A percentile compares a stretch with the other conserved stretches of the same genome.
Evolutionary conservation across 2,797 vertebrate species (phyloP).

Genomic region (Jordanella pulchra): DNA sequence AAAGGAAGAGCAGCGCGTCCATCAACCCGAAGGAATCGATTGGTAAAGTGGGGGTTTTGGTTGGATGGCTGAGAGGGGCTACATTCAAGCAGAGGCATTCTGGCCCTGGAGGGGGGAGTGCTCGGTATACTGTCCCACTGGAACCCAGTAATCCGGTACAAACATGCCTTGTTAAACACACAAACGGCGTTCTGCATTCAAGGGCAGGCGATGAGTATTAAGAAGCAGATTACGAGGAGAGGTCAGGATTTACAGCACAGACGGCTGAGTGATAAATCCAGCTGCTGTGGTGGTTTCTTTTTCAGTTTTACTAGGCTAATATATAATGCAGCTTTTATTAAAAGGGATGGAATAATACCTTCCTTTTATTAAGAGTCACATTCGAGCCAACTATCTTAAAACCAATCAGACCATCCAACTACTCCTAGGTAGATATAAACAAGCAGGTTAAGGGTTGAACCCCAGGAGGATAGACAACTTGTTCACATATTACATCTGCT

Average conservation of each 20-base stretch:
- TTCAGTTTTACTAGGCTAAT: constrained; percentile 15
- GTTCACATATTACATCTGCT: constrained; percentile 23
- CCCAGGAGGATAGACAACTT: not conserved
- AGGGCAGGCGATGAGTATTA: constrained; percentile 21
- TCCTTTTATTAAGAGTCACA: constrained; percentile 33
- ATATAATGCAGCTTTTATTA: constrained; percentile 25
- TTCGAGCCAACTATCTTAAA: constrained; percentile 6
- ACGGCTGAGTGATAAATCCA: constrained; percentile 25
- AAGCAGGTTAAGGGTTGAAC: constrained; percentile 43
- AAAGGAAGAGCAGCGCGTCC: constrained; percentile 11
- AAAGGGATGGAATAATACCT: not conserved
- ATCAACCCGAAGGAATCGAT: constrained; percentile 63
- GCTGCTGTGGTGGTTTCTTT: constrained; percentile 1
- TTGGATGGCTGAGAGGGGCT: constrained; percentile 29
- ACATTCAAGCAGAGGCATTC: constrained; percentile 31
- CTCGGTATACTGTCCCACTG: constrained; percentile 6
- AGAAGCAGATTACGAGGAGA: not conserved
- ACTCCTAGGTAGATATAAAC: constrained; percentile 22
- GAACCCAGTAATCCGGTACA: constrained; percentile 14
- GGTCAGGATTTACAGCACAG: constrained; percentile 28
- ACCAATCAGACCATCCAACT: constrained; percentile 13
- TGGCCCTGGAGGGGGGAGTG: constrained; percentile 7
- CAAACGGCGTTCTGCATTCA: constrained; percentile 29
- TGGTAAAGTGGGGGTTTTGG: constrained; percentile 27
- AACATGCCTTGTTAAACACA: constrained; percentile 29